phyloP scores from a whole-genome alignment of 2,797 vertebrate genomes.

The Phylloscopus collybita region DNA sequence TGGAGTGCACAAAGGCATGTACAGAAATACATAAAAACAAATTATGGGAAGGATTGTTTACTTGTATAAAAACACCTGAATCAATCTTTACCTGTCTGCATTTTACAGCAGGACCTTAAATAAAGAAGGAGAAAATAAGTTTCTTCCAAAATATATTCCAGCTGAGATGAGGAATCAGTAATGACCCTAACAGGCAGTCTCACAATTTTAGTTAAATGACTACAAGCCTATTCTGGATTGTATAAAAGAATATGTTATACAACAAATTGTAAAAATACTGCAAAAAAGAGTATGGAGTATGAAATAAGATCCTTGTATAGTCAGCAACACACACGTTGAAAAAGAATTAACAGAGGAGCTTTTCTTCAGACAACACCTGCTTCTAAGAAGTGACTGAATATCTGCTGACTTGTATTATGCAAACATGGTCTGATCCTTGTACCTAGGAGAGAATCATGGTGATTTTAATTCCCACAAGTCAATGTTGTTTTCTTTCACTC shows the following conservation, averaged over 20 bases:
- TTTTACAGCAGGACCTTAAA: not conserved
- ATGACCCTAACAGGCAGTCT: not conserved
- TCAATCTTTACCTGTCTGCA: not conserved
- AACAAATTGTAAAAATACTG: not conserved
- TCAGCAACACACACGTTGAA: not conserved
- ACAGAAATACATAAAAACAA: not conserved
- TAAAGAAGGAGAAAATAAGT: not conserved
- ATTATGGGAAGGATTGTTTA: not conserved
- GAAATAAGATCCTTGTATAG: not conserved
- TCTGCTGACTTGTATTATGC: not conserved
- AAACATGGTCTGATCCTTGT: not conserved
- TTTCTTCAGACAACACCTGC: not conserved
- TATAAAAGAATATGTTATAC: not conserved
- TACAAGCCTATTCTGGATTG: not conserved
- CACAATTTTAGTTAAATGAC: not conserved
- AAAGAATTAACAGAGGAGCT: not conserved
- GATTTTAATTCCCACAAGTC: not conserved
- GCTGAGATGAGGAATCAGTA: not conserved
- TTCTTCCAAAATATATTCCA: not conserved
- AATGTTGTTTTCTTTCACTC: not conserved
- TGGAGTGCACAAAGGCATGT: not conserved
- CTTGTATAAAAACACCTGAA: not conserved
- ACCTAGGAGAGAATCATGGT: not conserved
- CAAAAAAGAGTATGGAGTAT: not conserved
- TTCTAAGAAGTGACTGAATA: not conserved